Evolutionary conservation across 2,888 invertebrate genomes (phyloP), one percentile per base, ranked within the genome.

Genomic region (Pristionchus japonicus): DNA sequence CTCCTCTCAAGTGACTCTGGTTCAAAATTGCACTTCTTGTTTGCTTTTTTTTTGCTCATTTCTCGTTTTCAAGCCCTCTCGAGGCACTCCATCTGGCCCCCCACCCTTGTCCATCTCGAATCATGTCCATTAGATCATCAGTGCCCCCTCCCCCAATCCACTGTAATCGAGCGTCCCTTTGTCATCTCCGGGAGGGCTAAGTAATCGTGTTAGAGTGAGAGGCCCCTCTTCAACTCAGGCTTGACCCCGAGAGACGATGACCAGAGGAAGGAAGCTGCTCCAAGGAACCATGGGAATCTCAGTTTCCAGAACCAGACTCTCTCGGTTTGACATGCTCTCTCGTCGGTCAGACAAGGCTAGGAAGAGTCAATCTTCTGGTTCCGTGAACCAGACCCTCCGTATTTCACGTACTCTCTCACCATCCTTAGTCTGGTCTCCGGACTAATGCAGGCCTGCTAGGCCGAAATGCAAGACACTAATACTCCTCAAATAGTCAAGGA

Each of bases 101-200:
- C 7, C 52, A 7, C 9, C 77, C n/a, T 1, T 77, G 0, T 52
- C 34, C 52, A 7, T 52, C 82, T n/a, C 37, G 52, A 52, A 52
- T 83, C 64, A 40, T 31, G 43, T 61, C 85, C 85, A 85, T 85
- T 85, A 85, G 61, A 64, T 85, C 85, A 85, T 85, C 85, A 85
- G 47, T 57, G 57, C 23, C 2, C 20, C 40, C 84, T 2, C 84
- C 1, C 31, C 27, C 43, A 77, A 43, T 64, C 64, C 64, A 83
- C 49, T 83, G 82, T 83, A 83, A 83, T 83, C 82, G 82, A 83
- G 82, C 77, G 77, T 43, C 77, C 83, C 49, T 83, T 57, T 49
- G 49, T 57, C 57, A 85, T 85, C 64, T 31, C 43, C 37, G 37
- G 20, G 11, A n/a, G n/a, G 23, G 23, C 82, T 85, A 64, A 85